phyloP scores from a whole-genome alignment of 2,113 vertebrate genomes.

The Mystacornis crossleyi region DNA sequence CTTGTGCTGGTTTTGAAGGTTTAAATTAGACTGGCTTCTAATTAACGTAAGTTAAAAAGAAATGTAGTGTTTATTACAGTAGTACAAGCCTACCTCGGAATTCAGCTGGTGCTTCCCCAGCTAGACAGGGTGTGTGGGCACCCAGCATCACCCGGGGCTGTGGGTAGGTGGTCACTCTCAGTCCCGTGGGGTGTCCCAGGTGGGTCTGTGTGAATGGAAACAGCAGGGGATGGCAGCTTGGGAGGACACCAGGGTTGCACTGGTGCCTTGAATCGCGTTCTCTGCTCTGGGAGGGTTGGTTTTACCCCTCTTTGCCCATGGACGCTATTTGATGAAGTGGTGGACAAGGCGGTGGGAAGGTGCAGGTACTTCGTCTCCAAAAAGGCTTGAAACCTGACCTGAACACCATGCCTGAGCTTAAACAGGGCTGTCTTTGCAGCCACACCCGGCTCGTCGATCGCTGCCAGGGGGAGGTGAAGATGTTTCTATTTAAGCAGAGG shows the following conservation, averaged over 20 bases:
- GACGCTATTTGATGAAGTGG: rapidly evolving
- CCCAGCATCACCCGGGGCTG: background rate
- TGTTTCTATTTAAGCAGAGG: constrained; percentile 24
- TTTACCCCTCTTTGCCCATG: background rate
- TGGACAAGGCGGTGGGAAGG: background rate
- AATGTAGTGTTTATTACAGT: background rate
- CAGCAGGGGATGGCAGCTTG: background rate
- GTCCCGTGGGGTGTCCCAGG: rapidly evolving
- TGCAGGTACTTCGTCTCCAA: rapidly evolving
- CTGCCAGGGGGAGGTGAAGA: background rate
- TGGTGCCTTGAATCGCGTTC: rapidly evolving
- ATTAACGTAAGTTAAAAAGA: constrained; percentile 13
- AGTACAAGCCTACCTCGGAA: background rate
- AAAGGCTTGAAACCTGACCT: background rate
- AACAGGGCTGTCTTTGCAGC: background rate
- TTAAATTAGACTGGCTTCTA: constrained; percentile 5
- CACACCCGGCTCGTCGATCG: rapidly evolving
- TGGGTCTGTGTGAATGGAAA: background rate
- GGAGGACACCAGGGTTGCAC: background rate
- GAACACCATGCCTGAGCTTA: background rate
- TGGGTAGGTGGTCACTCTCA: background rate
- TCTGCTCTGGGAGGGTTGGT: background rate
- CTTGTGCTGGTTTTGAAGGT: background rate
- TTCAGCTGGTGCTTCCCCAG: background rate
- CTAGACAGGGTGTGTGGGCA: background rate